These are phyloP conservation scores for Hydrochoerus hydrochaeris DNA, from an alignment of 2,113 vertebrate genomes.

Conservation along the genomic window DNA sequence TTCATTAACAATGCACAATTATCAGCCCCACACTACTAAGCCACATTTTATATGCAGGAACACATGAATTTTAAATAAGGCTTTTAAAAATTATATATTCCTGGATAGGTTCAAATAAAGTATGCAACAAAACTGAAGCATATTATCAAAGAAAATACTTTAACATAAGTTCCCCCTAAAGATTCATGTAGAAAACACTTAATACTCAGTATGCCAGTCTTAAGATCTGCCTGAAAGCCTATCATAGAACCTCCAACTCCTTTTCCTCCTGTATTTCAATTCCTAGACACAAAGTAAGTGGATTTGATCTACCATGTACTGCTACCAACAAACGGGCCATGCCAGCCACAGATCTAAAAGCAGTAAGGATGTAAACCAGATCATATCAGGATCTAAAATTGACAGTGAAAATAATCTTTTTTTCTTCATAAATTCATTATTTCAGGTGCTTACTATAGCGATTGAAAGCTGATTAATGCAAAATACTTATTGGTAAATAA, in stretches of 20 bases:
- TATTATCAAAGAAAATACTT: background rate
- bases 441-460: background rate
- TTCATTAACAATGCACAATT: background rate
- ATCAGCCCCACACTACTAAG: background rate
- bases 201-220: background rate
- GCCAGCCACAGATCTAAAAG: background rate
- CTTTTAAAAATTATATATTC: background rate
- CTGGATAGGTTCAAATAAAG: background rate
- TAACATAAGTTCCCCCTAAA: background rate
- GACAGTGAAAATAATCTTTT: background rate
- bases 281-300: background rate
- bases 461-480: background rate
- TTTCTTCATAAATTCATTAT: background rate
- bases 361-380: background rate
- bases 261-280: background rate
- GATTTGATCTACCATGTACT: background rate
- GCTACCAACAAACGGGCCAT: accelerated
- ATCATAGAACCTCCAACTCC: background rate
- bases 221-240: background rate
- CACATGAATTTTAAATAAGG: background rate
- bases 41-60: background rate
- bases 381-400: background rate
- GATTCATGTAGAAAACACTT: background rate
- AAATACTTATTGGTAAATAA: background rate
- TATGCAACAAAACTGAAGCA: conserved; percentile 1